Base-by-base conservation (phyloP, 2,888 invertebrate species). In the Abscondita cerata region DNA sequence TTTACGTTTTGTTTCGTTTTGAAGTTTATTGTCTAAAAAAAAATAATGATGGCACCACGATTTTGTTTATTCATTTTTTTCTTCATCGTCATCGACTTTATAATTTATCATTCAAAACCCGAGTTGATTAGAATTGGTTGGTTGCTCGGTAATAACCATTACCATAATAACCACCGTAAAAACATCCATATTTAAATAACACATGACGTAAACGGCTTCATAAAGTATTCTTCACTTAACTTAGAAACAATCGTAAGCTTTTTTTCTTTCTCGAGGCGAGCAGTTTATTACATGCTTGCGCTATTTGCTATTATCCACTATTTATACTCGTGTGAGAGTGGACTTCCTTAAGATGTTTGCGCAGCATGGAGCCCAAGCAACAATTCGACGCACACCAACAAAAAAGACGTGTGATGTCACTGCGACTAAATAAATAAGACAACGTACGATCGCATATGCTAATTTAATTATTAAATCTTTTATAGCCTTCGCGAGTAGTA, bases 1-100 rank as follows among this genome's bases (percentile, higher is more conserved):
- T 62, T 62, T 62, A 59, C 58, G 58, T 58, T 62, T 62, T 62
- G 62, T 62, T 62, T 62, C 62, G 62, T 41, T 51, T 18, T 41
- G 62, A 60, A 36, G 56, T 62, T 62, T 62, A 62, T 62, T 58
- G 47, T 54, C 50, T 50, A 54, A 62, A 59, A 54, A 62, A 59
- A 56, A 57, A 44, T 34, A 38, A 44, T 44, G 57, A 52, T 62
- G 44, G 48, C 41, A 52, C 36, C 47, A 56, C 19, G 51, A n/a
- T 46, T n/a, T 46, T 41, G 15, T 16, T 2, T 31, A 31, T n/a
- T 47, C 19, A 2, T n/a, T 48, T 16, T 12, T 1, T 33, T 18
- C n/a, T 8, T 48, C n/a, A 48, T 6, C 18, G 19, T 46, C n/a
- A 16, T 41, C 16, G 9, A 16, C 16, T 46, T 46, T 46, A 11